These are phyloP conservation scores for Cheumatopsyche charites DNA, from an alignment of 1,140 invertebrate species.

Conservation along the genomic window DNA sequence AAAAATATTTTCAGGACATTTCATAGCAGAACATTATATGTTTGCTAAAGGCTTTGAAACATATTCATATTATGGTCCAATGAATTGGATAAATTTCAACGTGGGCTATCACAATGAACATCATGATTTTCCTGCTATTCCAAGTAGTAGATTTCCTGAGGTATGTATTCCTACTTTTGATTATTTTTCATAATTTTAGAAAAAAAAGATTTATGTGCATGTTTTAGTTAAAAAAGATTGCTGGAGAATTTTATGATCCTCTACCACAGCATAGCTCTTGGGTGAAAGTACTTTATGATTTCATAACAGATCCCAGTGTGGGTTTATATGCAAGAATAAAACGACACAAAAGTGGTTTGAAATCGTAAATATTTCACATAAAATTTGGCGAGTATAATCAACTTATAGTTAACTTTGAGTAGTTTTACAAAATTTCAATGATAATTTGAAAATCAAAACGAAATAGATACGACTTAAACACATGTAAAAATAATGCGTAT, in stretches of 20 bases:
- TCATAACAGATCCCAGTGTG: conserved; percentile 94
- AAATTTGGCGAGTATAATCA: too few species aligned
- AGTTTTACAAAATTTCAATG: too few species aligned
- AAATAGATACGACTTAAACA: too few species aligned
- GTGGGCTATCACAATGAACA: conserved; percentile 95
- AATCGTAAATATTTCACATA: conserved; percentile 51
- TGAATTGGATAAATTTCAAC: conserved; percentile 98
- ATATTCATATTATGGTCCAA: conserved; percentile 96
- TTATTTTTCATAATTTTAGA: too few species aligned
- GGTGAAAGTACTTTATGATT: conserved; percentile 92
- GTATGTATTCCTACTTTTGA: conserved; percentile 59
- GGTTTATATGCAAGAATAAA: conserved; percentile 96
- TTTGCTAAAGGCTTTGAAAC: conserved; percentile 97
- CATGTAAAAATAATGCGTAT: too few species aligned
- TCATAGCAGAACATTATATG: conserved; percentile 99
- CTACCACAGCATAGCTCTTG: conserved; percentile 94
- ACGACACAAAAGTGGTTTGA: conserved; percentile 75
- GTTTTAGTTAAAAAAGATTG: conserved; percentile 88
- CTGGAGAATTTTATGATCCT: conserved; percentile 94
- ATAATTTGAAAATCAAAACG: too few species aligned
- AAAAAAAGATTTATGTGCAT: too few species aligned
- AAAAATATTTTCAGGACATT: conserved; percentile 73
- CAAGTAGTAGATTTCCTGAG: conserved; percentile 88
- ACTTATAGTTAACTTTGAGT: too few species aligned
- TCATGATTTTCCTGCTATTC: conserved; percentile 97